Evolutionary conservation across 2,113 vertebrate genomes (phyloP), one percentile per base, ranked within the genome.

Genomic region (Odocoileus virginianus): DNA sequence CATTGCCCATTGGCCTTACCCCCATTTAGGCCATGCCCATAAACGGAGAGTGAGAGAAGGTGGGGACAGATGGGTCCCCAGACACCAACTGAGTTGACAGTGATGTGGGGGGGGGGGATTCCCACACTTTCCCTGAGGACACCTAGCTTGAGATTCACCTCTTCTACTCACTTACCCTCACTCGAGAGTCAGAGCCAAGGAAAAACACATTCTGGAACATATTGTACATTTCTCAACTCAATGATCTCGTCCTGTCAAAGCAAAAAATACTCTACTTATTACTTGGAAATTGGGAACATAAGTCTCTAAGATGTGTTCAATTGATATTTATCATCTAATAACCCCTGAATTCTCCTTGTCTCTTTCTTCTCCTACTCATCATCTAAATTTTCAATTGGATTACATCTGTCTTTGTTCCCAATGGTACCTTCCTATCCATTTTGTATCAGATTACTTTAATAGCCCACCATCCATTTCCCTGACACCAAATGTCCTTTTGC

Each of bases 381-480:
- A 78, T 58, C 58, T 91, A 79, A 84, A 78, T 91, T 93, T 93
- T 87, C 61, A 84, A 16, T 54, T 87, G 43, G 12, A 67, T 93
- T 95, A 58, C 36, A 54, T 89, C 40, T 91, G 15, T 64, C 55
- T 91, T 89, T 87, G 11, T 87, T 96, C 13, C 84, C 71, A 93
- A 7, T 83, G 52, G 23, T 67, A 71, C 17, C 60, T 4, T 83
- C 19, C 79, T 83, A 50, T 43, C 52, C 13, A 79, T n/a, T 52
- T 88, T 8, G 33, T 87, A n/a, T 82, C 57, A 83, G 40, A 93
- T 71, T 78, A 85, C 12, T 81, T 76, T 94, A 94, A 82, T 50
- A 92, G 36, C 5, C 14, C 36, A 94, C 40, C 91, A 50, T 81
- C 89, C 57, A 17, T 97, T 97, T 97, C 43, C 36, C 30, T 96